These are phyloP conservation scores for Ia io DNA, from an alignment of 2,113 vertebrate species.

Conservation along the genomic window DNA sequence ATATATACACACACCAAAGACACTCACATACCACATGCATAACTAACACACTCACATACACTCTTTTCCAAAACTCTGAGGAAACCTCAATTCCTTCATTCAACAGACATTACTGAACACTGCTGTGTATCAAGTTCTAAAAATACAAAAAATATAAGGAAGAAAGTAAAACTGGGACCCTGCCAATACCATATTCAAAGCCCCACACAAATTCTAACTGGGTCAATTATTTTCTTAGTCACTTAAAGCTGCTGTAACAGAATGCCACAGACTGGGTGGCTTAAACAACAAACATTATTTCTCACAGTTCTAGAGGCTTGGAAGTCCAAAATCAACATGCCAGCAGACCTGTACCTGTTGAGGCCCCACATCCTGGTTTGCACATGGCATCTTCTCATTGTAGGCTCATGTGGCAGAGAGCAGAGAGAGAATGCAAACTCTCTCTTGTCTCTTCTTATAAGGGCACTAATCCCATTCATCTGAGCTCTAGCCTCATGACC, in stretches of 20 bases:
- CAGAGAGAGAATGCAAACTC: not conserved
- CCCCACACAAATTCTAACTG: not conserved
- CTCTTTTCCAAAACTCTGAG: not conserved
- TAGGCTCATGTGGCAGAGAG: rapidly evolving
- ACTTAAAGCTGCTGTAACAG: not conserved
- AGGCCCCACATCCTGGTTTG: not conserved
- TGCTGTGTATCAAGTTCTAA: not conserved
- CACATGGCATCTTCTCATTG: not conserved
- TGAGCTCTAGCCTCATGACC: not conserved
- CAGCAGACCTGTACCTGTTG: not conserved
- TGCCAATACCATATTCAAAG: not conserved
- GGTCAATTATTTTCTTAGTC: not conserved
- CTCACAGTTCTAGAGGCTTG: not conserved
- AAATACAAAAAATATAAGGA: not conserved
- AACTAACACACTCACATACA: not conserved
- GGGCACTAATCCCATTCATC: not conserved
- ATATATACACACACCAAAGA: not conserved
- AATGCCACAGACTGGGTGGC: not conserved
- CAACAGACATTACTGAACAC: not conserved
- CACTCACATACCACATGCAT: too few relatives aligned
- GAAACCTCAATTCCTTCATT: not conserved
- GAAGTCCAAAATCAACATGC: not conserved
- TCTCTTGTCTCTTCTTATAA: not conserved
- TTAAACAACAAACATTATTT: not conserved
- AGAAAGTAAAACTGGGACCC: not conserved